phyloP scores from a whole-genome alignment of 2,888 invertebrate species.

The Cataglyphis altisquamis region DNA sequence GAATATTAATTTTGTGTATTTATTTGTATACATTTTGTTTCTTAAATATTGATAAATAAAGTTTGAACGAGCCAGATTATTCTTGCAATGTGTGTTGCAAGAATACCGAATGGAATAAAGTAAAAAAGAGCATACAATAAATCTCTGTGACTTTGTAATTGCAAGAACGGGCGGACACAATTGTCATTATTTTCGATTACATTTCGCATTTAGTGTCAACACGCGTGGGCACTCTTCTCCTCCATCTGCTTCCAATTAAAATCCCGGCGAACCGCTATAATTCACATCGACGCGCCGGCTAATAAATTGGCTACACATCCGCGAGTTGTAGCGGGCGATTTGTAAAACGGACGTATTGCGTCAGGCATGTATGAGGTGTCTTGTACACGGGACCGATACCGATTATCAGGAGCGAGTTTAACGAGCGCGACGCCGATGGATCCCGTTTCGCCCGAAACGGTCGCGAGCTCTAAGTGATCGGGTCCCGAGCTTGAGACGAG shows the following conservation, averaged over 20 bases:
- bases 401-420: constrained; percentile 60
- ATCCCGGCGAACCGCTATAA: constrained; percentile 5
- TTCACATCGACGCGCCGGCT: constrained; percentile 33
- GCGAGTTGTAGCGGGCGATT: constrained; percentile 57
- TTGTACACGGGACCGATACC: constrained; percentile 66
- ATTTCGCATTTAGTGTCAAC: constrained; percentile 22
- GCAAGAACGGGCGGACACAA: background rate
- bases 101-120: background rate
- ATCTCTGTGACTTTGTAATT: constrained; percentile 1
- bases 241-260: constrained; percentile 38
- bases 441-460: constrained; percentile 31
- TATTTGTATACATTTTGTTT: background rate
- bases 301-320: constrained; percentile 46
- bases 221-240: background rate
- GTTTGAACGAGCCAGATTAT: background rate
- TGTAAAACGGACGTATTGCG: constrained; percentile 60
- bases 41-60: background rate
- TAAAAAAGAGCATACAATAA: constrained; percentile 5
- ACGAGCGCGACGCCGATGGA: constrained; percentile 55
- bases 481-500: constrained; percentile 22
- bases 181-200: constrained; percentile 20
- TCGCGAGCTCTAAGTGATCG: constrained; percentile 56
- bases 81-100: background rate
- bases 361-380: constrained; percentile 38
- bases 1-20: background rate